A percentile compares a stretch with the other conserved stretches of the same genome.
phyloP scores from a whole-genome alignment of 64 coral and sea anemone species.

The Dendronephthya gigantea region DNA sequence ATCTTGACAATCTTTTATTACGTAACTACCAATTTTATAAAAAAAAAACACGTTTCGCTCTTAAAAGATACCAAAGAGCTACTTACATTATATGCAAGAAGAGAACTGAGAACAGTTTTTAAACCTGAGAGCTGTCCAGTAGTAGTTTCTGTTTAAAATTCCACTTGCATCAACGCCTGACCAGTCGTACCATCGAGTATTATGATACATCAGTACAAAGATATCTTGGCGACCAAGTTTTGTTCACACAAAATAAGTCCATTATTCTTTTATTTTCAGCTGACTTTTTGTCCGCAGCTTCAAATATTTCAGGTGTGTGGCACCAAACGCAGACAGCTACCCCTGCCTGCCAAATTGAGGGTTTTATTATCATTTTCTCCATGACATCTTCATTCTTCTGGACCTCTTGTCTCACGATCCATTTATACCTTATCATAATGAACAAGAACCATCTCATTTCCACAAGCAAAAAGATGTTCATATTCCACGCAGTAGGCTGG shows the following conservation, averaged over 20 bases:
- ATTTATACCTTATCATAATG: not conserved
- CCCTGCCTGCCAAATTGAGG: not conserved
- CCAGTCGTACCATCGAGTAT: too few relatives aligned
- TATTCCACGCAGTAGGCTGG: not conserved
- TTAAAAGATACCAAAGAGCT: too few relatives aligned
- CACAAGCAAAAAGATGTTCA: not conserved
- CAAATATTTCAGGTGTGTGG: not conserved
- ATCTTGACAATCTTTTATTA: too few relatives aligned
- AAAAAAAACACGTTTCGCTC: too few relatives aligned
- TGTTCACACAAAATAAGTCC: too few relatives aligned
- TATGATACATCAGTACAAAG: too few relatives aligned
- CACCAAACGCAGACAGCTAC: not conserved
- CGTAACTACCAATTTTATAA: too few relatives aligned
- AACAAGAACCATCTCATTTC: not conserved
- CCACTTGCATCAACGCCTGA: too few relatives aligned
- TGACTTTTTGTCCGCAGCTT: not conserved
- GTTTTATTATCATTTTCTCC: not conserved
- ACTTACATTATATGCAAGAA: too few relatives aligned
- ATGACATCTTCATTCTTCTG: not conserved
- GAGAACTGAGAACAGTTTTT: too few relatives aligned
- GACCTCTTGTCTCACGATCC: not conserved
- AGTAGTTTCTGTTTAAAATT: too few relatives aligned
- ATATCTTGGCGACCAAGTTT: not conserved
- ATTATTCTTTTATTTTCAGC: not conserved
- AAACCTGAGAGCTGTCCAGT: too few relatives aligned